Percentiles rank a stretch among this genome's conserved stretches.
These are phyloP conservation scores for Micropoecilia bifurca DNA, from an alignment of 2,797 vertebrate species.

Conservation along the genomic window DNA sequence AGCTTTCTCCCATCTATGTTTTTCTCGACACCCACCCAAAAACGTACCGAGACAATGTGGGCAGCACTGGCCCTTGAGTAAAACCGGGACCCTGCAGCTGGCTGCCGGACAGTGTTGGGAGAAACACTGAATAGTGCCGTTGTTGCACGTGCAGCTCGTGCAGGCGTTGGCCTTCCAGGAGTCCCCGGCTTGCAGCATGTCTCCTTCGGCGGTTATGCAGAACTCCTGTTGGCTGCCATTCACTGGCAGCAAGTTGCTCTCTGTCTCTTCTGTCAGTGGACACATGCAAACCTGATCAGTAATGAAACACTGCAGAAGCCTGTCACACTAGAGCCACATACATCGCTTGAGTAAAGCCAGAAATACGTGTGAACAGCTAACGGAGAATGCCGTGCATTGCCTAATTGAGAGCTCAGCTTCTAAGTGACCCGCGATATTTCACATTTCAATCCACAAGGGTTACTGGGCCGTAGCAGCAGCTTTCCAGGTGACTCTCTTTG, in stretches of 20 bases:
- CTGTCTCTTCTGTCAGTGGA: constrained; percentile 70
- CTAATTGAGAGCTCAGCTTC: background rate
- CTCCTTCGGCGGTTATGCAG: constrained; percentile 82
- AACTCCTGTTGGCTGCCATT: constrained; percentile 80
- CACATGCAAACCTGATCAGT: constrained; percentile 10
- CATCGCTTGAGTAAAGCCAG: constrained; percentile 3
- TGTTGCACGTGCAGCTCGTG: constrained; percentile 86
- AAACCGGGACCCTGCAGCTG: constrained; percentile 83
- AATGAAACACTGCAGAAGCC: constrained; percentile 2
- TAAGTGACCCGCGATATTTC: constrained; percentile 20
- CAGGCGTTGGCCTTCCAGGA: constrained; percentile 86
- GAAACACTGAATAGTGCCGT: constrained; percentile 85
- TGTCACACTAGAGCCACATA: constrained; percentile 9
- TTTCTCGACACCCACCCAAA: constrained; percentile 7
- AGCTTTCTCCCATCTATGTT: constrained; percentile 8
- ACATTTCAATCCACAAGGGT: constrained; percentile 29
- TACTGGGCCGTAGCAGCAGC: constrained; percentile 19
- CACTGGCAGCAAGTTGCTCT: constrained; percentile 75
- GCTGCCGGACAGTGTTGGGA: constrained; percentile 82
- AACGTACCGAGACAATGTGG: constrained; percentile 84
- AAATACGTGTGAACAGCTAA: background rate
- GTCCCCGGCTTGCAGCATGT: constrained; percentile 80
- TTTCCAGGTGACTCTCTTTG: constrained; percentile 46
- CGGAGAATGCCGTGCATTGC: background rate
- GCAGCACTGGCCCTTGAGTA: constrained; percentile 88